These are phyloP conservation scores for Nothobranchius kuhntae DNA, from an alignment of 2,113 vertebrate genomes.

Conservation along the genomic window DNA sequence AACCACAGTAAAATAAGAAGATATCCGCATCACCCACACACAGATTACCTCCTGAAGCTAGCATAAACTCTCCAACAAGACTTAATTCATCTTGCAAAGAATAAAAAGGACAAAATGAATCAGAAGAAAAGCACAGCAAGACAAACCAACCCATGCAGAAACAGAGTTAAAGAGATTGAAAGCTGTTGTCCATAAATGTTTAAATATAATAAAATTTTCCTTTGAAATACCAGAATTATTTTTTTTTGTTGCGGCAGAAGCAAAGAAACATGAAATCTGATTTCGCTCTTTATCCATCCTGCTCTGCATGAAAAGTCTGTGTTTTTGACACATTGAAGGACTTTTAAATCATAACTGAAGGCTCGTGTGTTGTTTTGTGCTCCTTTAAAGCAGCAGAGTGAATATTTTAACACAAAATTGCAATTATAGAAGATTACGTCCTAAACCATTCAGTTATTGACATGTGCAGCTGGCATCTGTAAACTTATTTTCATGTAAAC, in stretches of 20 bases:
- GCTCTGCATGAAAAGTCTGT: background rate
- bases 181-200: conserved; percentile 36
- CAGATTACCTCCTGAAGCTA: too few relatives aligned
- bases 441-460: too few relatives aligned
- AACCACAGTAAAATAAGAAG: too few relatives aligned
- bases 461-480: too few relatives aligned
- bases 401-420: too few relatives aligned
- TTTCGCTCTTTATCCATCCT: background rate
- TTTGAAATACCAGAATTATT: conserved; percentile 29
- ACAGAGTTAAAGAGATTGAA: background rate
- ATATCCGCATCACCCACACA: too few relatives aligned
- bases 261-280: background rate
- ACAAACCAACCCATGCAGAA: background rate
- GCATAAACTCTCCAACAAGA: too few relatives aligned
- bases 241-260: conserved; percentile 17
- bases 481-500: too few relatives aligned
- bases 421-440: too few relatives aligned
- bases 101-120: background rate
- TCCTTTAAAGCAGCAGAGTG: too few relatives aligned
- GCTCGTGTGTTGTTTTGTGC: background rate
- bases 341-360: background rate
- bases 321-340: background rate
- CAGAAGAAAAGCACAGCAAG: background rate
- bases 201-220: conserved; percentile 19
- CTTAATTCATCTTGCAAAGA: too few relatives aligned